Conservation (phyloP, 2,113 vertebrate species). For the Nerophis ophidion region DNA sequence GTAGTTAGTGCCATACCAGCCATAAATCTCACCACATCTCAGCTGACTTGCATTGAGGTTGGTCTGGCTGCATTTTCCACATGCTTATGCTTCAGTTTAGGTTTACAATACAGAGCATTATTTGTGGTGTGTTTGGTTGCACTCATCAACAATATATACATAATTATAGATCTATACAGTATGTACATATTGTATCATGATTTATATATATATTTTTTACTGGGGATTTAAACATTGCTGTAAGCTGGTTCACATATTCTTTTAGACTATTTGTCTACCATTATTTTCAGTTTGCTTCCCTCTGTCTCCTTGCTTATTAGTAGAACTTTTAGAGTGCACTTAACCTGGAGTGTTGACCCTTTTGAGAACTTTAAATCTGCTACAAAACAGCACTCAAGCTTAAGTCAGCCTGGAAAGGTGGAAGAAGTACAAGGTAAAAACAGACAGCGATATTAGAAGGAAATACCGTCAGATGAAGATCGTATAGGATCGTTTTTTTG, state of each 20-base stretch:
- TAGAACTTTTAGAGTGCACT: conserved; percentile 40
- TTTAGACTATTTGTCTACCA: conserved; percentile 1
- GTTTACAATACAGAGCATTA: too few species aligned
- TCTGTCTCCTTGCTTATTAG: conserved; percentile 2
- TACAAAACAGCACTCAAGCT: conserved; percentile 43
- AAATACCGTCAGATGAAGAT: conserved; percentile 35
- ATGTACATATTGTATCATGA: background rate
- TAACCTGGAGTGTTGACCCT: conserved; percentile 44
- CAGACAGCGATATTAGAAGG: conserved; percentile 47
- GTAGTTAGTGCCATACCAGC: too few species aligned
- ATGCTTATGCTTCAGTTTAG: too few species aligned
- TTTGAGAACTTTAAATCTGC: conserved; percentile 33
- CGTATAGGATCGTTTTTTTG: background rate
- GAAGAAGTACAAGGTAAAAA: conserved; percentile 34
- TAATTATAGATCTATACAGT: background rate
- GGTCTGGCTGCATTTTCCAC: too few species aligned
- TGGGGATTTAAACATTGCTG: background rate
- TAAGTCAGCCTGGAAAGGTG: conserved; percentile 33
- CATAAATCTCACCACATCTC: too few species aligned
- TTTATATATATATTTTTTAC: background rate
- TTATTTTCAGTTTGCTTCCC: background rate
- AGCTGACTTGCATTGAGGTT: too few species aligned
- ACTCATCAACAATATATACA: too few species aligned
- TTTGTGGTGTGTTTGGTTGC: too few species aligned
- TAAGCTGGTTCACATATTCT: background rate